phyloP scores from a whole-genome alignment of 2,888 invertebrate species.

The Andrena camellia region DNA sequence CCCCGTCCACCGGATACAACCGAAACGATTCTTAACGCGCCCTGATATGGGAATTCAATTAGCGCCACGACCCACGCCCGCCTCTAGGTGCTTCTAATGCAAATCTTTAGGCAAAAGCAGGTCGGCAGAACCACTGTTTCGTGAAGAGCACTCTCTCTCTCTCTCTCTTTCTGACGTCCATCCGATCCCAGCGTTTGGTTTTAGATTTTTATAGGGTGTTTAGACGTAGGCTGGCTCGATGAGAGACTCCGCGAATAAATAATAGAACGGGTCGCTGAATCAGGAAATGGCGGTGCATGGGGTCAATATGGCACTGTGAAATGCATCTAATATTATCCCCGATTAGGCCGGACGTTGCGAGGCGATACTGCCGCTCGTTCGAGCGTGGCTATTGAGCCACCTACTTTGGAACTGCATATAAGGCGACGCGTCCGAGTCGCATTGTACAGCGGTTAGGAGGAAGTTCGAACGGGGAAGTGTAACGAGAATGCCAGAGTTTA shows the following conservation, averaged over 20 bases:
- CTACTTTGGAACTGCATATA: background rate
- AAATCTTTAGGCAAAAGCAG: background rate
- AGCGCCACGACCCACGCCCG: background rate
- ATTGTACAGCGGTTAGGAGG: no score
- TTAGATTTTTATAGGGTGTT: no score
- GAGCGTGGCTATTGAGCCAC: constrained; percentile 25
- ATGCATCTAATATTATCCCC: constrained; percentile 16
- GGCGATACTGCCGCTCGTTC: constrained; percentile 30
- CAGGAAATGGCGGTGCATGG: background rate
- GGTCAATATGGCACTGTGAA: background rate
- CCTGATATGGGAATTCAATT: constrained; percentile 21
- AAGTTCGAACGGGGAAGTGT: no score
- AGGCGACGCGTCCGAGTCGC: background rate
- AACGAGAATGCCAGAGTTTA: no score
- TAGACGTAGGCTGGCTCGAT: no score
- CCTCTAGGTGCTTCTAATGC: background rate
- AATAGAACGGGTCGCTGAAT: no score
- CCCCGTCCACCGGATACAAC: constrained; percentile 21
- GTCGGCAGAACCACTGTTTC: background rate
- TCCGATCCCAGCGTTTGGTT: no score
- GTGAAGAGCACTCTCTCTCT: background rate
- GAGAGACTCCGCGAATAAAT: no score
- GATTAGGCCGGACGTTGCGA: constrained; percentile 35
- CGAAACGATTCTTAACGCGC: constrained; percentile 44
- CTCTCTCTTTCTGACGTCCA: no score